Evolutionary conservation across 2,888 invertebrate genomes (phyloP), one percentile per base, ranked within the genome.

Genomic region (Macrophya annulata): DNA sequence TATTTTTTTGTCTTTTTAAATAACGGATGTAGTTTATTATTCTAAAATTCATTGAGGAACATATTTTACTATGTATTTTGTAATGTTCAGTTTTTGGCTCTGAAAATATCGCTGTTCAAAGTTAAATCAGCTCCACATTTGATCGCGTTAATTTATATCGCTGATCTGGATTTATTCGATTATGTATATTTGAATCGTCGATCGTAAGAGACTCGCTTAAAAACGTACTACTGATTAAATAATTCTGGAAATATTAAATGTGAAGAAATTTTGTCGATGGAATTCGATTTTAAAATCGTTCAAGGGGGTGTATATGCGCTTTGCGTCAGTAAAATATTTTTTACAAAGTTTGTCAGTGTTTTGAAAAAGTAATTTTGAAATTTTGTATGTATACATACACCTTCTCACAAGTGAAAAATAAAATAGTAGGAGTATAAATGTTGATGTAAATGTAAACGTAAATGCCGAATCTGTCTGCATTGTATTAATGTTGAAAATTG

Each of bases 381-480:
- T 4, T 4, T 12, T 62, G 48, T 10, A 48, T 4, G 12, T 48
- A 48, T 48, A 12, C 4, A 12, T 62, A 71, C n/a, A 40, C 8
- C n/a, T 8, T n/a, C 55, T 5, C 2, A n/a, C n/a, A n/a, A n/a
- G n/a, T 55, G 17, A n/a, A 31, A 25, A 31, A 31, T 31, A 25
- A 25, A 15, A 68, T 40, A 43, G 15, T 71, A 40, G n/a, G 71
- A 40, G 40, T 71, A 71, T 71, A 71, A 43, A 43, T 43, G 71
- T 71, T n/a, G 31, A 71, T 71, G 71, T 71, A 40, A 71, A 17
- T 62, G 62, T 62, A 62, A 15, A 71, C 40, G 37, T 71, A 40
- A 71, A 40, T 40, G 71, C 40, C 9, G 37, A 71, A 43, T 71
- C 21, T 62, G 40, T 71, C 71, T 37, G 71, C 71, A 40, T 71